Evolutionary conservation across 2,888 invertebrate species (phyloP).

Genomic region (Oscheius sp.): DNA sequence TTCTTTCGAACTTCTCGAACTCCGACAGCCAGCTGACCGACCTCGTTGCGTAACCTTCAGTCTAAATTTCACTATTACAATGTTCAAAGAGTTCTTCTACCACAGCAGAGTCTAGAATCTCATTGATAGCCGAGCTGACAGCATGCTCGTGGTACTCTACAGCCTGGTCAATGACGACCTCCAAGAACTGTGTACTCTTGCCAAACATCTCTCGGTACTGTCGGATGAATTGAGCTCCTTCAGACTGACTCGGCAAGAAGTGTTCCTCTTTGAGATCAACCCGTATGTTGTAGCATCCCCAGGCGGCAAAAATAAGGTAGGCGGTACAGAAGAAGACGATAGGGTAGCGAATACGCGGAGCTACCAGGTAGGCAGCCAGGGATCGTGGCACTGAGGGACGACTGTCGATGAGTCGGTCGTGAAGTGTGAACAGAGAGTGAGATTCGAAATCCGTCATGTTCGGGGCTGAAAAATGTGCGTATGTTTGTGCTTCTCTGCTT

Average conservation of each 20-base stretch:
- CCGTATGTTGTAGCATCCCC: constrained; percentile 57
- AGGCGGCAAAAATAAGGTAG: constrained; percentile 64
- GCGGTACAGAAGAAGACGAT: constrained; percentile 59
- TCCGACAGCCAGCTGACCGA: constrained; percentile 71
- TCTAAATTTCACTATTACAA: constrained; percentile 46
- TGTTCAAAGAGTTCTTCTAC: constrained; percentile 29
- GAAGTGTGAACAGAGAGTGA: constrained; percentile 56
- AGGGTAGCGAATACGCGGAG: constrained; percentile 47
- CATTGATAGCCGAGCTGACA: constrained; percentile 44
- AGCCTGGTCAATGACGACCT: constrained; percentile 44
- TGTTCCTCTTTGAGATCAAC: constrained; percentile 60
- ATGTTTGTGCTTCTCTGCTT: background rate
- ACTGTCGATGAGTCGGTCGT: constrained; percentile 68
- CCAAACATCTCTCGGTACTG: constrained; percentile 59
- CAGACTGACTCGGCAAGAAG: constrained; percentile 55
- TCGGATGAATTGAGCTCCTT: constrained; percentile 51
- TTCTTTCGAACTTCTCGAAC: constrained; percentile 69
- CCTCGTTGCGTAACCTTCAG: constrained; percentile 65
- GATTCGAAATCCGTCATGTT: constrained; percentile 56
- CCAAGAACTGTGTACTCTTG: constrained; percentile 50
- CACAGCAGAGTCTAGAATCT: constrained; percentile 51
- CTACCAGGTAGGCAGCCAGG: constrained; percentile 44
- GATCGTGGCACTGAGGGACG: constrained; percentile 58
- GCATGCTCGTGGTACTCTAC: constrained; percentile 54
- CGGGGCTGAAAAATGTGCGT: constrained; percentile 48